Evolutionary conservation across 1,140 invertebrate species (phyloP).

Genomic region (Solenopsis invicta): DNA sequence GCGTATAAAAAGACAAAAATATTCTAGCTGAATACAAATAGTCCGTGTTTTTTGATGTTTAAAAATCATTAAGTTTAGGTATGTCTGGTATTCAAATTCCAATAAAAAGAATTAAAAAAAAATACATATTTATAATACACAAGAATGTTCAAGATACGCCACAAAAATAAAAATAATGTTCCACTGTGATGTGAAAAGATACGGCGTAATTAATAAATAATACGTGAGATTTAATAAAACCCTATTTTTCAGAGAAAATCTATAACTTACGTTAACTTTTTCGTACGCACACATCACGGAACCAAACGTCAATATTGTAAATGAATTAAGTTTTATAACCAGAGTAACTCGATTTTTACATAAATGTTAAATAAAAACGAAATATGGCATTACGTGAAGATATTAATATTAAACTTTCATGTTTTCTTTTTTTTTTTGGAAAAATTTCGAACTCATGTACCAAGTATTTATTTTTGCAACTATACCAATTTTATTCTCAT

Average conservation of each 20-base stretch:
- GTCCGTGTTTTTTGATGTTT: neutral
- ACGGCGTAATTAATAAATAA: constrained; percentile 9
- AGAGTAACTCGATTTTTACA: neutral
- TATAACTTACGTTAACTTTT: neutral
- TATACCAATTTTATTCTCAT: constrained; percentile 13
- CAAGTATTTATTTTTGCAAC: neutral
- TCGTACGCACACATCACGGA: neutral
- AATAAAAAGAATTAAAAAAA: neutral
- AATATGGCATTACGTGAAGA: neutral
- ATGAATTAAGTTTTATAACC: neutral
- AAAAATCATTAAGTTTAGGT: constrained; percentile 10
- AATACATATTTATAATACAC: neutral
- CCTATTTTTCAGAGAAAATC: neutral
- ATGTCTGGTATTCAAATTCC: neutral
- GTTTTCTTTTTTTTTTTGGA: neutral
- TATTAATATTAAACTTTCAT: neutral
- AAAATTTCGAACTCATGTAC: neutral
- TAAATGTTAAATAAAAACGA: neutral
- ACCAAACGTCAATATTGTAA: neutral
- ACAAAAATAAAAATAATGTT: constrained; percentile 13
- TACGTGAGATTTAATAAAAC: neutral
- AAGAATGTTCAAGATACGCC: neutral
- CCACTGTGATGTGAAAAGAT: neutral
- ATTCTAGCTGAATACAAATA: constrained; percentile 2
- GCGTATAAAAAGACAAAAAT: neutral